A percentile compares a stretch with the other conserved stretches of the same genome.
Evolutionary conservation across 2,113 vertebrate genomes (phyloP).

Genomic region (Hippopotamus amphibius): DNA sequence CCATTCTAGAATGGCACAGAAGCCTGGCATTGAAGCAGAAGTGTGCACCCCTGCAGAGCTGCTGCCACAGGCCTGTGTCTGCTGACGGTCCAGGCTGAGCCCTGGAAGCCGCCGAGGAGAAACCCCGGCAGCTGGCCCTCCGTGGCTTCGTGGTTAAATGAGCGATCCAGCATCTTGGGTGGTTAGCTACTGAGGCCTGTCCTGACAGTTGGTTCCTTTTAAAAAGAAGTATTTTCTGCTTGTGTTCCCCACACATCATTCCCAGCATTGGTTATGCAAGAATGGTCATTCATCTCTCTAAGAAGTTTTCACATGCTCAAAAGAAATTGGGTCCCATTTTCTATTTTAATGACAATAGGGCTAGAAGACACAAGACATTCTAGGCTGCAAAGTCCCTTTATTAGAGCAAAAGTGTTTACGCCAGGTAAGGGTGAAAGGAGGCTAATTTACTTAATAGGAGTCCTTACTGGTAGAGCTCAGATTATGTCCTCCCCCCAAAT

Average conservation of each 20-base stretch:
- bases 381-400: neutral
- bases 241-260: neutral
- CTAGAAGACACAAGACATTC: neutral
- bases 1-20: conserved; percentile 27
- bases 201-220: neutral
- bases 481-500: too few relatives aligned
- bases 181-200: neutral
- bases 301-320: neutral
- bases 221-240: neutral
- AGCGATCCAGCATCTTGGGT: neutral
- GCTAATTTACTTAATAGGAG: neutral
- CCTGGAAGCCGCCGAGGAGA: neutral
- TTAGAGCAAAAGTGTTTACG: neutral
- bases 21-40: neutral
- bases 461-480: neutral
- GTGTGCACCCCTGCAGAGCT: neutral
- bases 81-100: neutral
- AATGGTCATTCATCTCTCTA: neutral
- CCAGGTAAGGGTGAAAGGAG: neutral
- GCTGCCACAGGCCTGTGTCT: neutral
- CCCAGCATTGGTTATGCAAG: neutral
- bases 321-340: neutral
- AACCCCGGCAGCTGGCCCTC: neutral
- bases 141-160: neutral
- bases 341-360: neutral